Evolutionary conservation across 2,888 invertebrate genomes (phyloP).

Genomic region (Autographa gamma): DNA sequence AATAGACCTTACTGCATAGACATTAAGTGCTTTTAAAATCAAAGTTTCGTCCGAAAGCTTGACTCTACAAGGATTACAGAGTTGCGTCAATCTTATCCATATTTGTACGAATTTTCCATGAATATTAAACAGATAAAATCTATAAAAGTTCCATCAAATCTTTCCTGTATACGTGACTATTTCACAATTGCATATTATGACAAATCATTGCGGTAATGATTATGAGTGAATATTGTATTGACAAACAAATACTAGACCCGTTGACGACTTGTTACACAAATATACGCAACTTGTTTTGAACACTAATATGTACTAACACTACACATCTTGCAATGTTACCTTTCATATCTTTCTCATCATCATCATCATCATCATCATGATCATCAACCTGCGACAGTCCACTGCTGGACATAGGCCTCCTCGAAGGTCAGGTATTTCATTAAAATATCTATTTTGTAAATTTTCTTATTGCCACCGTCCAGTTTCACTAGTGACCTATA

Average conservation of each 20-base stretch:
- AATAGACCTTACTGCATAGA: background rate
- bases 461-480: too few species aligned
- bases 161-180: background rate
- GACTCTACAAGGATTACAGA: background rate
- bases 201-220: background rate
- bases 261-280: background rate
- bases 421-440: too few species aligned
- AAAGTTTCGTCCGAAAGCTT: background rate
- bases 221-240: background rate
- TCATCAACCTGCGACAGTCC: too few species aligned
- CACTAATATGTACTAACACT: background rate
- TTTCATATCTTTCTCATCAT: background rate
- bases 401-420: too few species aligned
- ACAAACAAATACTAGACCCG: background rate
- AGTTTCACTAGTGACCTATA: too few species aligned
- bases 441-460: too few species aligned
- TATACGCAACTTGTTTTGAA: background rate
- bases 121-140: constrained; percentile 1
- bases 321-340: background rate
- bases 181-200: background rate
- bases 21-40: background rate
- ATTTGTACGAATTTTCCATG: background rate
- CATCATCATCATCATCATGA: too few species aligned
- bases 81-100: background rate
- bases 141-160: background rate